These are phyloP conservation scores for Papilio gigon DNA, from an alignment of 2,888 invertebrate genomes.

Conservation along the genomic window DNA sequence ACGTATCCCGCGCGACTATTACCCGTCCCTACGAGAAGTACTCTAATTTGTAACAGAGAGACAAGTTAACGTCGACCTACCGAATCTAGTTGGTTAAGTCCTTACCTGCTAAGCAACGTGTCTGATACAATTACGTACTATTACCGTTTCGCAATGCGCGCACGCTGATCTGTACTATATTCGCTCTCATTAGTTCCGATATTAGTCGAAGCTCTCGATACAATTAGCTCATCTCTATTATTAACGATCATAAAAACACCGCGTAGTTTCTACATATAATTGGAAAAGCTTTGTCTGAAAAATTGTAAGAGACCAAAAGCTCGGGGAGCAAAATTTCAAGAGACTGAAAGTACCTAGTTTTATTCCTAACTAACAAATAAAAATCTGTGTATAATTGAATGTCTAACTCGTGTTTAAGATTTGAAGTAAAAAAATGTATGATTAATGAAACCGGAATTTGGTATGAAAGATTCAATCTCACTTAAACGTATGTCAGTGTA, in stretches of 20 bases:
- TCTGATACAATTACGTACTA: constrained; percentile 67
- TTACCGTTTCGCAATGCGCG: constrained; percentile 63
- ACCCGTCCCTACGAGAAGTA: constrained; percentile 58
- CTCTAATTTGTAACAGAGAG: constrained; percentile 54
- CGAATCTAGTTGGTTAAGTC: constrained; percentile 64
- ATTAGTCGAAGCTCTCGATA: constrained; percentile 49
- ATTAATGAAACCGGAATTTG: constrained; percentile 28
- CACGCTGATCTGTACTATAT: constrained; percentile 57
- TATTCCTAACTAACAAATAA: too few species aligned
- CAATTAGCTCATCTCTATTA: constrained; percentile 49
- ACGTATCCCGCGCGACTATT: constrained; percentile 65
- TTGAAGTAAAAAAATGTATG: constrained; percentile 28
- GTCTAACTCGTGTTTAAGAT: neutral
- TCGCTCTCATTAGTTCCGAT: constrained; percentile 60
- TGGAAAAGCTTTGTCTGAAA: neutral
- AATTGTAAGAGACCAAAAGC: too few species aligned
- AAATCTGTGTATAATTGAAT: neutral
- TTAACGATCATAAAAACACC: neutral
- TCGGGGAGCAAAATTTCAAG: too few species aligned
- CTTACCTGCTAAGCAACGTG: constrained; percentile 66
- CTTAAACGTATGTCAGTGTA: constrained; percentile 35
- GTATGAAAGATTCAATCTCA: constrained; percentile 35
- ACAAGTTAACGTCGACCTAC: constrained; percentile 57
- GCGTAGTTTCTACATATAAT: neutral
- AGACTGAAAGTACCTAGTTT: too few species aligned